These are phyloP conservation scores for Cyanoliseus patagonus DNA, from an alignment of 2,113 vertebrate genomes.

Conservation along the genomic window DNA sequence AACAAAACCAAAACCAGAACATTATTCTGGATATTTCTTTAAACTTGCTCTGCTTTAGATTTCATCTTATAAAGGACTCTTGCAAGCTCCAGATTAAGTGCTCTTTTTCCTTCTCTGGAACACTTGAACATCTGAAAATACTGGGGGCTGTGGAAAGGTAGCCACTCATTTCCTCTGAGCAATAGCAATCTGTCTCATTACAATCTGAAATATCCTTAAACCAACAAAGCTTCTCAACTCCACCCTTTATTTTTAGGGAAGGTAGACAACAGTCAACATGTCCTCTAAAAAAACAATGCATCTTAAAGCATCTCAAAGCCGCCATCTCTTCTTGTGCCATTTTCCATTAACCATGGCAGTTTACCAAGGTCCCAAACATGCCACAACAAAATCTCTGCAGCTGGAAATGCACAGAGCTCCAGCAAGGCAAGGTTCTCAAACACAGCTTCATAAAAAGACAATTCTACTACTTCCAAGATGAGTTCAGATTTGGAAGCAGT, in stretches of 20 bases:
- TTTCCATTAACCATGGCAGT: not conserved
- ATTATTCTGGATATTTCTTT: not conserved
- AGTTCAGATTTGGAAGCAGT: not conserved
- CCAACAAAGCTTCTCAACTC: not conserved
- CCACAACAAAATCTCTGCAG: not conserved
- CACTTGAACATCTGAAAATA: not conserved
- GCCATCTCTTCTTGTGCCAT: not conserved
- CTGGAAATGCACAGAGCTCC: not conserved
- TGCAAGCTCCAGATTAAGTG: not conserved
- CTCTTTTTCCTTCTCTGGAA: not conserved
- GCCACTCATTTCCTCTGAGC: not conserved
- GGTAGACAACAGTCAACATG: not conserved
- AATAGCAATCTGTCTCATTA: not conserved
- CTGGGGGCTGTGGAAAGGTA: not conserved
- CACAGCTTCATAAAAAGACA: fast-evolving
- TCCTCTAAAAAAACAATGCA: not conserved
- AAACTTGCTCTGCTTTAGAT: not conserved
- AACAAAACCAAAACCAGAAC: not conserved
- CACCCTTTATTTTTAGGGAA: not conserved
- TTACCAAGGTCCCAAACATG: not conserved
- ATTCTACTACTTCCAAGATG: not conserved
- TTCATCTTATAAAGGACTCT: not conserved
- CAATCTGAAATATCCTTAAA: not conserved
- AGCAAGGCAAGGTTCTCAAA: not conserved
- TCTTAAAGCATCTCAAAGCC: not conserved